Percentiles rank a stretch among this genome's conserved stretches.
phyloP scores from a whole-genome alignment of 2,797 vertebrate species.

The Spinus olivaceus region DNA sequence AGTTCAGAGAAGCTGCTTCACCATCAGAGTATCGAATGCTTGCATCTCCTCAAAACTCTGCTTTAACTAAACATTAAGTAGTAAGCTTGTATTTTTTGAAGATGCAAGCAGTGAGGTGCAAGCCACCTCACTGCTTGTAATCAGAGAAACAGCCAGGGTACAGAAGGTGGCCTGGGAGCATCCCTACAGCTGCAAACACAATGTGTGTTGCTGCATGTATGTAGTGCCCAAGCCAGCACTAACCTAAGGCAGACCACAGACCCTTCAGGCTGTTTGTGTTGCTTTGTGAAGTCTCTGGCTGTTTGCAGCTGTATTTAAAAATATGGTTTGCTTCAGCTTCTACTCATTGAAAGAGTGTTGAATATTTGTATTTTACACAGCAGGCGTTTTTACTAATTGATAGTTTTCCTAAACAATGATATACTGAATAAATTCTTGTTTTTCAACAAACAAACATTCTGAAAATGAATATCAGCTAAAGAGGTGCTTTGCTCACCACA shows the following conservation, averaged over 20 bases:
- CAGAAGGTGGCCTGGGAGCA: rapidly evolving
- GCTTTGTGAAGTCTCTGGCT: neutral
- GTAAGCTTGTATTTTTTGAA: neutral
- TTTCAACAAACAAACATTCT: neutral
- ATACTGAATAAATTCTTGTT: neutral
- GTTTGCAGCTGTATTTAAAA: neutral
- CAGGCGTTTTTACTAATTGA: neutral
- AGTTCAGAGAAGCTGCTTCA: neutral
- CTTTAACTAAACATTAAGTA: neutral
- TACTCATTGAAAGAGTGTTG: neutral
- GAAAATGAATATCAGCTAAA: neutral
- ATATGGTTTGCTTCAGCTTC: neutral
- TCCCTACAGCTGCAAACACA: neutral
- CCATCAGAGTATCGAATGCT: neutral
- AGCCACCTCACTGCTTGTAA: neutral
- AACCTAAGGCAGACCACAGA: neutral
- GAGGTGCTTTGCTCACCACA: neutral
- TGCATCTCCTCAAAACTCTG: neutral
- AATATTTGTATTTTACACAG: neutral
- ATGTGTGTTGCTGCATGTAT: rapidly evolving
- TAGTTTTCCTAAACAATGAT: neutral
- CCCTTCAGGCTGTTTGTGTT: neutral
- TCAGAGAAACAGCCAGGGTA: neutral
- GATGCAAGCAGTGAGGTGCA: neutral
- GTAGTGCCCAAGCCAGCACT: neutral